A percentile compares a stretch with the other conserved stretches of the same genome.
phyloP scores from a whole-genome alignment of 1,140 invertebrate species.

The Paracyclopina nana region DNA sequence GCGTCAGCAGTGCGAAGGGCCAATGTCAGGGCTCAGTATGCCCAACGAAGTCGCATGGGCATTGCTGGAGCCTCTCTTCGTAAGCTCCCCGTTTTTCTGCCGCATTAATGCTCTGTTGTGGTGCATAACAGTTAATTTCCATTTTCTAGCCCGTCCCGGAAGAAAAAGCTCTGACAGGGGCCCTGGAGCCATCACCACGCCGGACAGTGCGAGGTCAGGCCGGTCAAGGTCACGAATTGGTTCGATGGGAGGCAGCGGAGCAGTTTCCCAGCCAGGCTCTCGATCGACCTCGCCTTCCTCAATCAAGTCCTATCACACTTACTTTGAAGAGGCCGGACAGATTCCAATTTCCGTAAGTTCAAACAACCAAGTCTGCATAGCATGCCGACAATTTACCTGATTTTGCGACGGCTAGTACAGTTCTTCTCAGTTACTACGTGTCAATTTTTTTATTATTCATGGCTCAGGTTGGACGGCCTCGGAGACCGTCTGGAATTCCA shows the following conservation, averaged over 20 bases:
- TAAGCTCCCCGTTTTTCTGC: slow-evolving; percentile 52
- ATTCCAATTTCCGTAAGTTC: slow-evolving; percentile 15
- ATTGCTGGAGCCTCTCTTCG: slow-evolving; percentile 46
- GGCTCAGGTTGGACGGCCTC: slow-evolving; percentile 8
- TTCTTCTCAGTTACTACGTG: no score
- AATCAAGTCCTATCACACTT: slow-evolving; percentile 45
- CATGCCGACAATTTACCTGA: background rate
- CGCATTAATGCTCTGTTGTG: slow-evolving; percentile 38
- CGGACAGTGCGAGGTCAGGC: background rate
- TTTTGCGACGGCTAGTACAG: no score
- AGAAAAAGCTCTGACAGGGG: background rate
- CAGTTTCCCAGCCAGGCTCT: slow-evolving; percentile 36
- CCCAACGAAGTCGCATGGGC: slow-evolving; percentile 48
- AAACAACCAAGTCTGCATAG: background rate
- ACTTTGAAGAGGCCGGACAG: slow-evolving; percentile 22
- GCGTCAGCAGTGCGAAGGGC: slow-evolving; percentile 65
- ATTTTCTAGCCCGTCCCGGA: background rate
- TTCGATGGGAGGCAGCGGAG: no score
- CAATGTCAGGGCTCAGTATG: slow-evolving; percentile 54
- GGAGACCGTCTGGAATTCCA: slow-evolving; percentile 40
- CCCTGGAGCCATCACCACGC: background rate
- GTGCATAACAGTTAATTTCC: background rate
- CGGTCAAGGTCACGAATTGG: background rate
- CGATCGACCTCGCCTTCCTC: slow-evolving; percentile 69
- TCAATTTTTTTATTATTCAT: background rate